phyloP scores from a whole-genome alignment of 2,888 invertebrate genomes.

The Anthoptus insignis region DNA sequence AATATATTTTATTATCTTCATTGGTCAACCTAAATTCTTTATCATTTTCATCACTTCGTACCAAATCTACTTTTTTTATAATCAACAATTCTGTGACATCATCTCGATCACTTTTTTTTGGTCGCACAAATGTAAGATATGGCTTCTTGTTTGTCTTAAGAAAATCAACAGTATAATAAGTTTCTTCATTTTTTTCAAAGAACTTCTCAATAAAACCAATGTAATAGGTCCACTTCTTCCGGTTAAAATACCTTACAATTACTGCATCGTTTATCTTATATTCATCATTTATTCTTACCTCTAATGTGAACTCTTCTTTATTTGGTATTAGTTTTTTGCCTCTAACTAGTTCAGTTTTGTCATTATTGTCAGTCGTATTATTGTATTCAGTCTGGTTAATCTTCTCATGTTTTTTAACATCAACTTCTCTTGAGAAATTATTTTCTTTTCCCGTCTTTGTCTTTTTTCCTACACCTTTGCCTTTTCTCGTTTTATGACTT shows the following conservation, averaged over 20 bases:
- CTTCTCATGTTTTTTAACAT: not conserved
- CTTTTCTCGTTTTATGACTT: too few relatives aligned
- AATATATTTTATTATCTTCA: conserved; percentile 5
- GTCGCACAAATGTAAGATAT: conserved; percentile 12
- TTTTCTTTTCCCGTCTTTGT: not conserved
- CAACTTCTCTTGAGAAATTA: not conserved
- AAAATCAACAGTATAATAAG: conserved; percentile 19
- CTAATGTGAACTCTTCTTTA: not conserved
- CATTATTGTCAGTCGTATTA: conserved; percentile 3
- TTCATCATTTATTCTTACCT: not conserved
- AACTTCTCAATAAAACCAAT: conserved; percentile 27
- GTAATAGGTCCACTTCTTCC: conserved; percentile 31
- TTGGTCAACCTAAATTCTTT: conserved; percentile 3
- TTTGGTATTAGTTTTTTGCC: conserved; percentile 9
- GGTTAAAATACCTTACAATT: conserved; percentile 25
- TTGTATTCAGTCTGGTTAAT: not conserved
- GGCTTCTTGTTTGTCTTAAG: conserved; percentile 23
- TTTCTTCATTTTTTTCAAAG: conserved; percentile 21
- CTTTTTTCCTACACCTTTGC: not conserved
- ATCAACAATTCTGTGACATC: conserved; percentile 24
- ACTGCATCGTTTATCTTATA: not conserved
- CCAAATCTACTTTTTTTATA: conserved; percentile 18
- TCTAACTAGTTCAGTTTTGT: conserved; percentile 9
- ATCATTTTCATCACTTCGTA: not conserved
- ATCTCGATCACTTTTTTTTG: conserved; percentile 22